Evolutionary conservation across 2,888 invertebrate genomes (phyloP), one percentile per base, ranked within the genome.

Genomic region (Chromoteleia sp.): DNA sequence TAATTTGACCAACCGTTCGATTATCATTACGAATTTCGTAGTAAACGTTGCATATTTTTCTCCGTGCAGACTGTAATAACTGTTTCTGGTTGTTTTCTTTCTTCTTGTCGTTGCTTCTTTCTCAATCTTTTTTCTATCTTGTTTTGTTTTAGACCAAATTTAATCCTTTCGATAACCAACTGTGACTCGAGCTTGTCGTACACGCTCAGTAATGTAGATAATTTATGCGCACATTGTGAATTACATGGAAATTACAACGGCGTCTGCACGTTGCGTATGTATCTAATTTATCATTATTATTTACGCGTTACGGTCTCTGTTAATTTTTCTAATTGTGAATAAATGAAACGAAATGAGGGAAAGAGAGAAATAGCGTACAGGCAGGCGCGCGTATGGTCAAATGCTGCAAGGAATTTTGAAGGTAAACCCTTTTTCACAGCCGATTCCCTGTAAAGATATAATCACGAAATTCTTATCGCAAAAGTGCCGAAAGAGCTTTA

Each of bases 251-350:
- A 85, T 85, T 85, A 83, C 85, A 81, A 58, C 73, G 30, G 73
- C 81, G 82, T 84, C 81, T 77, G 84, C 78, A 70, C 73, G 78
- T 76, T 43, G 39, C 61, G 63, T 73, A 71, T 83, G 71, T 77
- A 56, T 77, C 82, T 81, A 82, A 83, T 84, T 85, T 83, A 85
- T 85, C 82, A 83, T 81, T 85, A 83, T 84, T 84, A 83, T 85
- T 85, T 83, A 80, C 81, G 83, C 81, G 67, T 77, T 79, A 77
- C 74, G 65, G 68, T 54, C 33, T 14, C 52, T 71, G 71, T 77
- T 81, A 73, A 77, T 73, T 77, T 81, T 81, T 81, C 67, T 77
- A 74, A 76, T 81, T 71, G 71, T 61, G 71, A 76, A 81, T 71
- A 76, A 81, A 76, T 81, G 75, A 67, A 81, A 76, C 61, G 67